Evolutionary conservation across 2,797 vertebrate genomes (phyloP), one percentile per base, ranked within the genome.

Genomic region (Staurois parvus): DNA sequence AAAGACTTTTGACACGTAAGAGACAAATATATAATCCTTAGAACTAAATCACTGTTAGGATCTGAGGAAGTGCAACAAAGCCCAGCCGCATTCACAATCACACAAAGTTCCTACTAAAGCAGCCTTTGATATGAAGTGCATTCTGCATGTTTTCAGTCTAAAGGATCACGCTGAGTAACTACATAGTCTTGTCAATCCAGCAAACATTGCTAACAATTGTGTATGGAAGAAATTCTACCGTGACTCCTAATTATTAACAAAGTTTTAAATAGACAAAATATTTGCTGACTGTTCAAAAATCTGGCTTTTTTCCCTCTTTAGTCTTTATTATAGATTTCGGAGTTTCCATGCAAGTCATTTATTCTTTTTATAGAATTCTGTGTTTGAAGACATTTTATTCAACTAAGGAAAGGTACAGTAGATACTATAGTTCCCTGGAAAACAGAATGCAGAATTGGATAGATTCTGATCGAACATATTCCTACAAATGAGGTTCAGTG

Each of bases 1-100:
- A 94, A 94, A 93, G 95, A 96, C 95, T 95, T 95, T 96, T 95
- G 94, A 94, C 94, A 95, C 89, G 87, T 91, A 94, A 92, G 93
- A 94, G 93, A 93, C 92, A 93, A 94, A 95, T 93, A 93, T 92
- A 93, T 95, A 94, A 95, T 94, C 92, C 92, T 94, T 90, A 93
- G 92, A 94, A 94, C 92, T 91, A 91, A 94, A 94, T 93, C 94
- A 92, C 90, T 92, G 84, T 93, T 93, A 91, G 89, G 92, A 93
- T 94, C 93, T 93, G 84, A 94, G 92, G 89, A 91, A 93, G 79
- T 84, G 88, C 91, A 94, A 93, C 91, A 94, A 94, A 95, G 94
- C 87, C 79, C 90, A 93, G 91, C 90, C 93, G 92, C 92, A 93
- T 93, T 92, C 91, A 91, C 91, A 91, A 88, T 92, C 89, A 91